Evolutionary conservation across 2,888 invertebrate genomes (phyloP).

Genomic region (Pyrrhosoma nymphula): DNA sequence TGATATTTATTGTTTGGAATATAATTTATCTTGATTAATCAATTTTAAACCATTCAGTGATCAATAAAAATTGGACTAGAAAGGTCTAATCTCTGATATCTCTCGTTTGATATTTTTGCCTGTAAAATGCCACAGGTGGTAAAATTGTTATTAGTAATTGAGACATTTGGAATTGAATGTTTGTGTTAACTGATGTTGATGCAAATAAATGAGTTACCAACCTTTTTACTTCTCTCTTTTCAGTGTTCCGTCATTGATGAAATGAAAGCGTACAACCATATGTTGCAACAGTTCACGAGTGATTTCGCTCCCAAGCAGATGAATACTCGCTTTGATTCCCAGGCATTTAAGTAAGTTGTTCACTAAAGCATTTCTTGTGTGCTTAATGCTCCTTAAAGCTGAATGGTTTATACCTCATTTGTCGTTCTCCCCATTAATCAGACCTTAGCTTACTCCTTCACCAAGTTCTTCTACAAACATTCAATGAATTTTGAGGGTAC

Average conservation of each 20-base stretch:
- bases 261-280: constrained; percentile 52
- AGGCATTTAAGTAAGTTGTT: constrained; percentile 45
- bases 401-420: too few species aligned
- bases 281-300: constrained; percentile 50
- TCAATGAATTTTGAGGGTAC: too few species aligned
- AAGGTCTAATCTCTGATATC: background rate
- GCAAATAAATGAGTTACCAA: too few species aligned
- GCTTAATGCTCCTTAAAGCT: background rate
- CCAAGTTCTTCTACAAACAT: too few species aligned
- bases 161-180: background rate
- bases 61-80: background rate
- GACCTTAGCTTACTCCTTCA: too few species aligned
- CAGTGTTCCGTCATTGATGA: constrained; percentile 42
- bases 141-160: too few species aligned
- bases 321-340: background rate
- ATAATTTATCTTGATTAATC: background rate
- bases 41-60: too few species aligned
- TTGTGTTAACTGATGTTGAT: background rate
- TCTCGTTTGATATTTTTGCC: background rate
- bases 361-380: background rate
- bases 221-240: background rate
- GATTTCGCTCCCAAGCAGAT: constrained; percentile 12
- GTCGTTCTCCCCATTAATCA: too few species aligned
- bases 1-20: background rate
- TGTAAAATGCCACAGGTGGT: background rate